These are phyloP conservation scores for Chromoteleia sp. DNA, from an alignment of 2,888 invertebrate species.

Conservation along the genomic window DNA sequence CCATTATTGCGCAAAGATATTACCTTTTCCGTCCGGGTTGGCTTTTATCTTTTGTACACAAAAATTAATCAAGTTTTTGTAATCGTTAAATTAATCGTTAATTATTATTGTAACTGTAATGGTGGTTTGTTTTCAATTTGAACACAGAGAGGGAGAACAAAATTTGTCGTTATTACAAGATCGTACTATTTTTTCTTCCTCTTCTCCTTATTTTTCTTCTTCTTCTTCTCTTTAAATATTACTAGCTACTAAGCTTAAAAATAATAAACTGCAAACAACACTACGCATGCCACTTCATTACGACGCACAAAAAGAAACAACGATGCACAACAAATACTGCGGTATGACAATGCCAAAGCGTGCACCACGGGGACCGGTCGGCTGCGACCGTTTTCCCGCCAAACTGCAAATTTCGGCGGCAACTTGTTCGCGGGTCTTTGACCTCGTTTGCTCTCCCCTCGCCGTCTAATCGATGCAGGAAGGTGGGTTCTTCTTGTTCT, in stretches of 20 bases:
- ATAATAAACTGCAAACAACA: conserved; percentile 68
- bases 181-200: neutral
- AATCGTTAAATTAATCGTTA: too few relatives aligned
- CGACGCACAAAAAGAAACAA: conserved; percentile 70
- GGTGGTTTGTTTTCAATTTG: neutral
- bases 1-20: neutral
- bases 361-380: conserved; percentile 72
- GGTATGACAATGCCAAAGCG: conserved; percentile 74
- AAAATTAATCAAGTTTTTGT: neutral
- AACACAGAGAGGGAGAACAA: neutral
- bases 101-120: conserved; percentile 2
- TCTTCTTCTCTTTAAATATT: neutral
- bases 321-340: conserved; percentile 75
- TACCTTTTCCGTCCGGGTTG: neutral
- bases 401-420: conserved; percentile 1
- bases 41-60: neutral
- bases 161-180: too few relatives aligned
- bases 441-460: neutral
- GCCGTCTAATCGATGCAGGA: neutral
- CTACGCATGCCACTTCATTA: conserved; percentile 80
- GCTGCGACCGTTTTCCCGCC: conserved; percentile 13
- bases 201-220: neutral
- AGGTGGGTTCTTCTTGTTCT: neutral
- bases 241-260: conserved; percentile 77
- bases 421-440: neutral